Base-by-base conservation (phyloP, 2,888 invertebrate genomes). In the Microctonus hyperodae region DNA sequence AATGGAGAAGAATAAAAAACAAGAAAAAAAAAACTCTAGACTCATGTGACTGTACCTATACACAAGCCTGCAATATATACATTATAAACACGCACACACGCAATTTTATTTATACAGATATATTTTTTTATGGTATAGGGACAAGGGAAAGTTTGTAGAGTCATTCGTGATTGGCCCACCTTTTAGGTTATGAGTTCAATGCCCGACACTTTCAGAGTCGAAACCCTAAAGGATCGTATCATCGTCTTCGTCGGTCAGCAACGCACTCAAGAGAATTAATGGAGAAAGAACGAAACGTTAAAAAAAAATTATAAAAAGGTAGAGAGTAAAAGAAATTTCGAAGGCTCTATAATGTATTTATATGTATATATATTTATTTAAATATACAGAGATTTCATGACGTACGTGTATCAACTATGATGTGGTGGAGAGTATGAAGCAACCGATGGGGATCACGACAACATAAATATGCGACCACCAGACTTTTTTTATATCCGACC, bases 81-180 rank as follows among this genome's bases (percentile, higher is more conserved):
- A 23, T 23, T 13, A 51, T 22, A 51, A 5, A 23, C 2, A 50
- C n/a, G 37, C 4, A 22, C 10, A 50, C 22, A 50, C 10, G 16
- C 9, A 20, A 7, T 22, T 50, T 40, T 40, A 23, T 28, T 53
- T 59, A 6, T 40, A 16, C 1, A 22, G n/a, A n/a, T 9, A 33
- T 33, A 33, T 7, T 57, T 44, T 40, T 20, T 28, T 5, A 16
- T 35, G 60, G 40, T 53, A n/a, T n/a, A 61, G 71, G 65, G 60
- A 69, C 68, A 73, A 73, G 73, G 71, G 71, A 73, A 73, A 73
- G 73, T 69, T 70, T 63, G 70, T 67, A 66, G 65, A 68, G 67
- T 69, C 70, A 66, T 69, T 66, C 68, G 65, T 20, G 66, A 67
- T 64, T 70, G 70, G 72, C 70, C 72, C 70, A 71, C 67, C 70